A percentile compares a stretch with the other conserved stretches of the same genome.
phyloP scores from a whole-genome alignment of 2,888 invertebrate genomes.

The Dicycla oo region DNA sequence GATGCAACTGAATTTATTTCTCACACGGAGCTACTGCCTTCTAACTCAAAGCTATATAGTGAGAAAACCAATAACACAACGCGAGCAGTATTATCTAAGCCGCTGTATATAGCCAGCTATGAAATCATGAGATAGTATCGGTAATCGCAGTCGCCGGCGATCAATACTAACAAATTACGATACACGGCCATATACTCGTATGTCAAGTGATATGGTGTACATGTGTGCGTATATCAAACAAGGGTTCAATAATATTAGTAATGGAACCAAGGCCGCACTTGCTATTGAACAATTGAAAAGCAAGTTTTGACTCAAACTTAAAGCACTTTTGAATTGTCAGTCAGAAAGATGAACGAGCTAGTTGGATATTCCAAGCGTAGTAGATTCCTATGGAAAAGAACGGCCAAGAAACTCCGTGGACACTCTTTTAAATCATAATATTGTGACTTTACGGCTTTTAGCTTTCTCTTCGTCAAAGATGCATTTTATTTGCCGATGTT shows the following conservation, averaged over 20 bases:
- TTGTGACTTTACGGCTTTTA: background rate
- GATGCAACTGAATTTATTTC: slow-evolving; percentile 16
- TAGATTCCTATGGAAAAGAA: background rate
- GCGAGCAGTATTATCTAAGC: slow-evolving; percentile 27
- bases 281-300: background rate
- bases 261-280: slow-evolving; percentile 4
- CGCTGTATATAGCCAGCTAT: slow-evolving; percentile 26
- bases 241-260: slow-evolving; percentile 43
- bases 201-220: slow-evolving; percentile 22
- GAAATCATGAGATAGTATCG: slow-evolving; percentile 43
- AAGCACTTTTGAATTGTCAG: background rate
- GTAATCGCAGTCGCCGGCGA: slow-evolving; percentile 48
- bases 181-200: slow-evolving; percentile 39
- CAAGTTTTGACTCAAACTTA: background rate
- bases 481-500: slow-evolving; percentile 31
- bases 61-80: slow-evolving; percentile 23
- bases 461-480: slow-evolving; percentile 17
- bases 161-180: slow-evolving; percentile 52
- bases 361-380: background rate
- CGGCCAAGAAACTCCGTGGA: background rate
- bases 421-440: background rate
- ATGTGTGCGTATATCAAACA: slow-evolving; percentile 36
- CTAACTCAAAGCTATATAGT: background rate
- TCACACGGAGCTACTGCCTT: slow-evolving; percentile 8
- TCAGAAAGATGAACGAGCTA: background rate